Evolutionary conservation across 2,888 invertebrate species (phyloP).

Genomic region (Drosophila demipolita): DNA sequence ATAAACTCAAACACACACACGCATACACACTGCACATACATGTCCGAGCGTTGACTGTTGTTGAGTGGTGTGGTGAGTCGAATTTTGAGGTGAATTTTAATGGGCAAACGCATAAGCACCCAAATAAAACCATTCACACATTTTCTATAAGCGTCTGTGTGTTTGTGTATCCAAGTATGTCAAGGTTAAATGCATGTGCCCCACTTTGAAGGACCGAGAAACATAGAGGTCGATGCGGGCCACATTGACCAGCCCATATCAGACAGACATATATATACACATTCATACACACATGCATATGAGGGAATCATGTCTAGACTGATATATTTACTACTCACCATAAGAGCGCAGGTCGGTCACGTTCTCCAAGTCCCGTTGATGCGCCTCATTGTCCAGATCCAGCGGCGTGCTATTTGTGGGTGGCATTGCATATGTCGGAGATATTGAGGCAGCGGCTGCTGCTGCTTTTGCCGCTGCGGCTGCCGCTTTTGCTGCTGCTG

Average conservation of each 20-base stretch:
- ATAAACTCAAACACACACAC: slow-evolving; percentile 33
- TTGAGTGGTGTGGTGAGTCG: slow-evolving; percentile 30
- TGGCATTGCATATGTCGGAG: slow-evolving; percentile 43
- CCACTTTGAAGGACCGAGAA: slow-evolving; percentile 61
- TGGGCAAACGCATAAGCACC: slow-evolving; percentile 24
- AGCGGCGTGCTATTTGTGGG: slow-evolving; percentile 59
- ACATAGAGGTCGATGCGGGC: slow-evolving; percentile 19
- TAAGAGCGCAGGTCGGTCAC: slow-evolving; percentile 70
- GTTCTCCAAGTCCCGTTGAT: slow-evolving; percentile 65
- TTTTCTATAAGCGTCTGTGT: not conserved
- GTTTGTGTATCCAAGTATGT: slow-evolving; percentile 57
- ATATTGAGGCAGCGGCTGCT: slow-evolving; percentile 29
- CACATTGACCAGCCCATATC: slow-evolving; percentile 39
- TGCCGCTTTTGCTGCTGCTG: slow-evolving; percentile 43
- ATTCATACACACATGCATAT: not conserved
- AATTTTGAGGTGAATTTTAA: slow-evolving; percentile 41
- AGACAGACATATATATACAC: not conserved
- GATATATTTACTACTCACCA: slow-evolving; percentile 59
- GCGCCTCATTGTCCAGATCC: slow-evolving; percentile 64
- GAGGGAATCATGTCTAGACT: slow-evolving; percentile 37
- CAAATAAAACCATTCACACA: slow-evolving; percentile 29
- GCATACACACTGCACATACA: slow-evolving; percentile 35
- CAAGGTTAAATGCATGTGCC: slow-evolving; percentile 76
- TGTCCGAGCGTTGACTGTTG: slow-evolving; percentile 26
- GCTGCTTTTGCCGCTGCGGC: slow-evolving; percentile 48